phyloP scores from a whole-genome alignment of 2,113 vertebrate genomes.

The Colius striatus region DNA sequence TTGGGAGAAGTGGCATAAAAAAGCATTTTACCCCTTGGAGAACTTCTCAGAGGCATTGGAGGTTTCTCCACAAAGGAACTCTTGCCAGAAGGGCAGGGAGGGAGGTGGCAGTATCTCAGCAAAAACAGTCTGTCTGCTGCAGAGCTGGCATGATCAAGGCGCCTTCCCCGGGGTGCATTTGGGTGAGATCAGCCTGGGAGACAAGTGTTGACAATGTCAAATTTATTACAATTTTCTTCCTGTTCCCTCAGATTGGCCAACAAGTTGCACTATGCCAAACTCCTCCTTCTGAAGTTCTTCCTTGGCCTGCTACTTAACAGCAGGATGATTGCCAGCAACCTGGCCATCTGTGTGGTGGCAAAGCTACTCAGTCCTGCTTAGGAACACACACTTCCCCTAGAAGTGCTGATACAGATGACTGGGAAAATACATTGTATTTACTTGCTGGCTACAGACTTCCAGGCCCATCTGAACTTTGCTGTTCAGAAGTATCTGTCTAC shows the following conservation, averaged over 20 bases:
- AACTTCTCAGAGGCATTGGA: neutral
- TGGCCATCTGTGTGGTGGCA: neutral
- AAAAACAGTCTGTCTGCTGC: neutral
- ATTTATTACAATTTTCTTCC: neutral
- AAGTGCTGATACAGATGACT: neutral
- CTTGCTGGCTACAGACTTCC: neutral
- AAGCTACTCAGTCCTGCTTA: neutral
- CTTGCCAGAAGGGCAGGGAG: neutral
- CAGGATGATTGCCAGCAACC: neutral
- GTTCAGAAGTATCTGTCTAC: neutral
- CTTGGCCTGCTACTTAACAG: neutral
- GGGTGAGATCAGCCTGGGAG: neutral
- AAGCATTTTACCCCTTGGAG: neutral
- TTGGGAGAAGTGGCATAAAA: neutral
- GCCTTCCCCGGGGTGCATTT: neutral
- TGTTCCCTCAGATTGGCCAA: neutral
- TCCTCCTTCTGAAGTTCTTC: neutral
- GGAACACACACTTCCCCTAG: neutral
- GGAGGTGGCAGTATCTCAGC: neutral
- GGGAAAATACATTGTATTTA: neutral
- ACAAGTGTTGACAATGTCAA: neutral
- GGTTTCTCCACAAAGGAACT: neutral
- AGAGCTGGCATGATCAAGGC: rapidly evolving
- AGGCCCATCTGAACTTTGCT: neutral
- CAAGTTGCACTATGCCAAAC: neutral